phyloP scores from a whole-genome alignment of 2,888 invertebrate genomes.

The Netelia virgata region DNA sequence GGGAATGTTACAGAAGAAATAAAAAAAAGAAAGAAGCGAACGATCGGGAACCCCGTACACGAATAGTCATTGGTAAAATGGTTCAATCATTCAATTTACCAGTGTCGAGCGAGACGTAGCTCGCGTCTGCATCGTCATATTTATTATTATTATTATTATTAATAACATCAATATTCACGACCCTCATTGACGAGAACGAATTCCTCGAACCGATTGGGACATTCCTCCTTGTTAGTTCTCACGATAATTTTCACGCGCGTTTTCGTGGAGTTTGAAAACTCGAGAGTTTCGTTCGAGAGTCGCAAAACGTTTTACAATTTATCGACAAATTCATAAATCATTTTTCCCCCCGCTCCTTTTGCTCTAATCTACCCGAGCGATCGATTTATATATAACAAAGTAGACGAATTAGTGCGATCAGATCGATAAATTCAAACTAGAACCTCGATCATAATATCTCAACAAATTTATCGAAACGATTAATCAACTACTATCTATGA shows the following conservation, averaged over 20 bases:
- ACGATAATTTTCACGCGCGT: slow-evolving; percentile 21
- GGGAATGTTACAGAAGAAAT: too few relatives aligned
- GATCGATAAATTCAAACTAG: not conserved
- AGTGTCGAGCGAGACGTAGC: slow-evolving; percentile 5
- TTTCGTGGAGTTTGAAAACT: not conserved
- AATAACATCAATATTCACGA: slow-evolving; percentile 1
- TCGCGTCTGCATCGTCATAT: not conserved
- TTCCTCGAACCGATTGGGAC: not conserved
- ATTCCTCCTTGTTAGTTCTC: slow-evolving; percentile 20
- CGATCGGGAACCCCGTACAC: not conserved
- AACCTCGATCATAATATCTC: too few relatives aligned
- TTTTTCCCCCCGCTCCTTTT: too few relatives aligned
- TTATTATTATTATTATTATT: not conserved
- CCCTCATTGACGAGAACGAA: not conserved
- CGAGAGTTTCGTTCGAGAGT: not conserved
- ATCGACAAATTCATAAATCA: not conserved
- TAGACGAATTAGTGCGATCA: not conserved
- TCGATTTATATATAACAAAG: slow-evolving; percentile 12
- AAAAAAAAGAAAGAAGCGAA: not conserved
- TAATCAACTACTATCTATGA: too few relatives aligned
- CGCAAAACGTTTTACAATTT: not conserved
- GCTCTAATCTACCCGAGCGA: too few relatives aligned
- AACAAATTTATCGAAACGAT: too few relatives aligned
- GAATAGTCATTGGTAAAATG: slow-evolving; percentile 6
- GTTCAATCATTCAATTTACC: slow-evolving; percentile 53